Evolutionary conservation across 2,888 invertebrate genomes (phyloP), one percentile per base, ranked within the genome.

Genomic region (Drosophila histrio): DNA sequence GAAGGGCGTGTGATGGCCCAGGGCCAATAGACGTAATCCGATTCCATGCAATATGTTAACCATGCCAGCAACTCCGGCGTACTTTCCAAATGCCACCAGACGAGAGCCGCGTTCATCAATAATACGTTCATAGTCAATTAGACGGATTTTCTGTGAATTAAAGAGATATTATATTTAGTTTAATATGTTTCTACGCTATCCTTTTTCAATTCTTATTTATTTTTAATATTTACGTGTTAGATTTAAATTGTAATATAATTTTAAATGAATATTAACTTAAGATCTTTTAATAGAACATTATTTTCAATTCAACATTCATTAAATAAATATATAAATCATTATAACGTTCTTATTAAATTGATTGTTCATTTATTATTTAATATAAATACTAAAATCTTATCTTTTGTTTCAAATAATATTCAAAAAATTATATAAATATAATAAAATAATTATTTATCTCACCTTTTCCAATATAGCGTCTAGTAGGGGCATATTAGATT

Each of bases 1-100:
- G 89, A 99, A 99, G 0, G 99, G 99, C 0, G 99, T 99, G 90
- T 99, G 99, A 91, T 99, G 99, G 0, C 99, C 99, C 21, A 99
- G 93, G 0, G 99, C 99, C 56, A 99, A 92, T 9, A 91, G 93
- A 47, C 99, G 93, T 30, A 99, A 93, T 0, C 99, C 99, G 41
- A 99, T 93, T 0, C 99, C 99, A 89, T 99, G 99, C 13, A 99
- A 93, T 82, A 99, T 99, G 91, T 99, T 99, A 54, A 99, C 96
- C 96, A 98, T 99, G 11, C 99, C 99, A 21, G 99, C 98, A 1
- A 99, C 97, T 0, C 99, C 96, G 0, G 99, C 99, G 93, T 99
- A 99, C 91, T 98, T 99, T 0, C 99, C 99, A 92, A 99, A 99
- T 2, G 99, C 99, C 3, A 99, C 99, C 38, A 98, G 96, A 9